Base-by-base conservation (phyloP, 2,888 invertebrate genomes). In the Megamerina dolium region DNA sequence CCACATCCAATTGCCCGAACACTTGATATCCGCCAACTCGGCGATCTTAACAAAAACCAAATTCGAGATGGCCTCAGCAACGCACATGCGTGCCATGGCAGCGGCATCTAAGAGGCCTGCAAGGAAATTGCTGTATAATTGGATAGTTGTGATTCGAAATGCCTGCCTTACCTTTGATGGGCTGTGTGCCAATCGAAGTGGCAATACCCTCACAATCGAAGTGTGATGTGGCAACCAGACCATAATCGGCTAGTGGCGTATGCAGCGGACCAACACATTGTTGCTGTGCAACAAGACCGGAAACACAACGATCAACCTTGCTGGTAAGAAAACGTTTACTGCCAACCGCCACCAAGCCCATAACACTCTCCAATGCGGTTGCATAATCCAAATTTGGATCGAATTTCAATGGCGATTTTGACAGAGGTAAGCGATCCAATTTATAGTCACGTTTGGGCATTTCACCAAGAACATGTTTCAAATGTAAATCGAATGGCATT, bases 1-100 rank as follows among this genome's bases (percentile, higher is more conserved):
- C 97, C 97, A 99, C 99, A 99, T 99, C 97, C 97, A 99, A 72
- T 99, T 99, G n/a, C 92, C 97, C 30, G 93, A 94, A 68, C 96
- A 96, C 73, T 97, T 99, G 2, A 97, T 85, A 71, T 99, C 97
- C 72, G 85, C 75, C 17, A 83, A 57, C 42, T 76, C 75, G 1
- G 77, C 75, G 37, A 85, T 80, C 20, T 77, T 78, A 2, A 81
- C 83, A 63, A 85, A 85, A 1, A 83, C 93, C 52, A 99, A 76
- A 72, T 99, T 99, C 36, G 90, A 89, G 16, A 97, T 68, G 1
- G 96, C 87, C 72, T 99, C 99, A 1, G 87, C 92, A 0, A 99
- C 87, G 1, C 94, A 87, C 85, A 97, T 83, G 46, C 96, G 77
- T 0, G 95, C 96, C 37, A 96, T 96, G 12, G 88, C 85, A 2